Evolutionary conservation across 2,113 vertebrate genomes (phyloP), one percentile per base, ranked within the genome.

Genomic region (Solea solea): DNA sequence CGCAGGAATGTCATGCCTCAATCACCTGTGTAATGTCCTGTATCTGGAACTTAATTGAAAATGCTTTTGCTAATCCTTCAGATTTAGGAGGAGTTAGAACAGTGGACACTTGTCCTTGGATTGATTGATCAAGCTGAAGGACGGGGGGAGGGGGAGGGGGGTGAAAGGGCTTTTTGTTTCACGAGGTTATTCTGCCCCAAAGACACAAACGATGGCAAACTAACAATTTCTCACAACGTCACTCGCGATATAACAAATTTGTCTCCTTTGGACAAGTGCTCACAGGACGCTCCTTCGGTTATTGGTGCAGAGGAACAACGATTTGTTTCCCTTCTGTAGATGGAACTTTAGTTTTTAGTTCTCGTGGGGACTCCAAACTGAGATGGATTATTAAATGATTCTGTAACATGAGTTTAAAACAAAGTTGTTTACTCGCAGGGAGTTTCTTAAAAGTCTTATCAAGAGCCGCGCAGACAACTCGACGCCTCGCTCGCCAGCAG

Each of bases 401-500:
- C 21, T 21, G 21, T 21, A 21, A 21, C 21, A 21, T 21, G 21
- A 21, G 21, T 21, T 21, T 21, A 21, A 21, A 21, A 21, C 14
- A 13, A 13, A 5, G 11, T 13, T 14, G 27, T 46, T 48, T 64
- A 78, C 42, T 54, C 75, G 16, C 0, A 21, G 21, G 21, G 14
- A 54, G 28, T 76, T 88, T 52, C 62, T 81, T 78, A 50, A 69
- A 21, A 78, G 65, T 54, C 62, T 76, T 67, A 87, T 81, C 72
- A 80, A 76, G 68, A 79, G 80, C 78, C 72, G 64, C 68, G 69
- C 80, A 86, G 89, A 89, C 87, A 83, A 83, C 64, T 72, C 74
- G 89, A 83, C 82, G 75, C 88, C 89, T 81, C 15, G n/a, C 60
- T 73, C 68, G 74, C 86, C 88, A 90, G 85, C 90, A 92, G 88